phyloP scores from a whole-genome alignment of 2,113 vertebrate species.

The Caranx ignobilis region DNA sequence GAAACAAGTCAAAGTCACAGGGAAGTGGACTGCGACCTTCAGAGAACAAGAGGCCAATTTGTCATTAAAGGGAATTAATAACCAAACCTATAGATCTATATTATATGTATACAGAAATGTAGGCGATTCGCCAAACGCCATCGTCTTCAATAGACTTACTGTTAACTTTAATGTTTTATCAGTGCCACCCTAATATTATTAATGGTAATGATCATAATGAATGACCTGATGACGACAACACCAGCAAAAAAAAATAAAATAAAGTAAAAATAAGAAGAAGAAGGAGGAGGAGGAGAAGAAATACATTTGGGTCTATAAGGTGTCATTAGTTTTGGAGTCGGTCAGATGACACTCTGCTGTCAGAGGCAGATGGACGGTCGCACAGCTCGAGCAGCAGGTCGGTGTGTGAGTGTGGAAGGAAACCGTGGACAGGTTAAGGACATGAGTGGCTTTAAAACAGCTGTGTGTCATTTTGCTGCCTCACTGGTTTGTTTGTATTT shows the following conservation, averaged over 20 bases:
- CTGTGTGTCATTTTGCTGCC: not conserved
- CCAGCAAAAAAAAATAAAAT: no score
- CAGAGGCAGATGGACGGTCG: constrained; percentile 59
- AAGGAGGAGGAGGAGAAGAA: no score
- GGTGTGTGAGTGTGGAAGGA: not conserved
- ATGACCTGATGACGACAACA: no score
- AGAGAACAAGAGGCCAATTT: not conserved
- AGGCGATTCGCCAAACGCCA: no score
- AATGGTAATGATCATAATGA: no score
- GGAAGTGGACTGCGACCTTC: not conserved
- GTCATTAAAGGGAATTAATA: not conserved
- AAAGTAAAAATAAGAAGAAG: no score
- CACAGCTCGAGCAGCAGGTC: constrained; percentile 32
- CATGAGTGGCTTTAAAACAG: constrained; percentile 4
- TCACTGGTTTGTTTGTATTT: not conserved
- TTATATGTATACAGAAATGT: no score
- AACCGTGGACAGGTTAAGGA: not conserved
- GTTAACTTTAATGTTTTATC: no score
- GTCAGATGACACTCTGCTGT: not conserved
- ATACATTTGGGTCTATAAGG: no score
- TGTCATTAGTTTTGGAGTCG: not conserved
- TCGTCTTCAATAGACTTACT: no score
- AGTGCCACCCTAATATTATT: no score
- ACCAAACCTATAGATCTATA: no score
- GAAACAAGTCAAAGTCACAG: not conserved